Conservation (phyloP, 2,113 vertebrate genomes). For the Muntiacus reevesi region DNA sequence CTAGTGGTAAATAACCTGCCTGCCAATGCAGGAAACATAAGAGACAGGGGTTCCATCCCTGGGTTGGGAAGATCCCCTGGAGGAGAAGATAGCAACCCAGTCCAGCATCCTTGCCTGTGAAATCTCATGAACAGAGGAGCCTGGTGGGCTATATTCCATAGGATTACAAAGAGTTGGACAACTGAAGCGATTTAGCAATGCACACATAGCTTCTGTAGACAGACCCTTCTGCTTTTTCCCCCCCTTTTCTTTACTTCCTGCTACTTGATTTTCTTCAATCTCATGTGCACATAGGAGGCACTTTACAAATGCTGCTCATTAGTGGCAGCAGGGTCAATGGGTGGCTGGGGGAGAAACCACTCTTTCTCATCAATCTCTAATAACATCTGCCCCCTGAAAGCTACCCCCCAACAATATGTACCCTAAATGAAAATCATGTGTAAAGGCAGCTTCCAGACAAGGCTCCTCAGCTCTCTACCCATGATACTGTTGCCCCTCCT, state of each 20-base stretch:
- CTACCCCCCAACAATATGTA: not conserved
- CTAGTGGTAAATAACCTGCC: not conserved
- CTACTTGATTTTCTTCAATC: conserved; percentile 3
- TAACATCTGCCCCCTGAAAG: not conserved
- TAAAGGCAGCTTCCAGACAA: conserved; percentile 29
- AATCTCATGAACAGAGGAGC: not conserved
- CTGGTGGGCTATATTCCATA: not conserved
- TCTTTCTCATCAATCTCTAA: not conserved
- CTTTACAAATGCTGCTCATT: conserved; percentile 30
- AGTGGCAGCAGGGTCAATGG: not conserved
- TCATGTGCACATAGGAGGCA: not conserved
- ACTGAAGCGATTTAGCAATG: not conserved
- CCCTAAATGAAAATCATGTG: not conserved
- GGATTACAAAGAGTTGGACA: not conserved
- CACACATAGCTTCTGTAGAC: not conserved
- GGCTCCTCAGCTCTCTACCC: not conserved
- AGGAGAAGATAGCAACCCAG: not conserved
- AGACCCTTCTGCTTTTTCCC: not conserved
- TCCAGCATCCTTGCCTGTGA: not conserved
- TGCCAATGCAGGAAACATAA: not conserved
- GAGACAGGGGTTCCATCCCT: not conserved
- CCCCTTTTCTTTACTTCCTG: not conserved
- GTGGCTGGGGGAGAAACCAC: not conserved
- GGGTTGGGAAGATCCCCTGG: not conserved
- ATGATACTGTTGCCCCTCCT: not conserved